A percentile compares a stretch with the other conserved stretches of the same genome.
Evolutionary conservation across 2,797 vertebrate species (phyloP).

Genomic region (Alcedo quadribrachys): DNA sequence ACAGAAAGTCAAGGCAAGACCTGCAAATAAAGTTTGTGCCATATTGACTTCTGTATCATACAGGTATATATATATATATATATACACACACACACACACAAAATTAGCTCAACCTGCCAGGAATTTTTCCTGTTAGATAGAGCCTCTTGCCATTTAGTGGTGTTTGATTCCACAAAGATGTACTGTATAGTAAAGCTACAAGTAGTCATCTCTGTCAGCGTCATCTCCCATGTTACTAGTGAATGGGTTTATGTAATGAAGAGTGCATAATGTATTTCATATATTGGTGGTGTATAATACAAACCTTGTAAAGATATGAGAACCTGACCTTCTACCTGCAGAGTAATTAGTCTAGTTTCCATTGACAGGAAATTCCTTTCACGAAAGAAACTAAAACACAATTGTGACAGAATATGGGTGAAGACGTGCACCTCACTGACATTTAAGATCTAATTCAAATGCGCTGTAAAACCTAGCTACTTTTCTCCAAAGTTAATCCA

Average conservation of each 20-base stretch:
- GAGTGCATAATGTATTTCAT: neutral
- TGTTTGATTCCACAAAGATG: neutral
- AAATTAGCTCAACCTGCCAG: neutral
- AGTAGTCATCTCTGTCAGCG: neutral
- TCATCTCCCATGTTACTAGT: neutral
- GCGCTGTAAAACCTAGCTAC: neutral
- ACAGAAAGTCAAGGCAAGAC: neutral
- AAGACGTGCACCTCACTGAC: neutral
- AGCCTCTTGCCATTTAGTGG: neutral
- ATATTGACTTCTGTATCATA: neutral
- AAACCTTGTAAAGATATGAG: neutral
- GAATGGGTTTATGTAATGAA: neutral
- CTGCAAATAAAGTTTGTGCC: neutral
- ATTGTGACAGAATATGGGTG: neutral
- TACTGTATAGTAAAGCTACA: neutral
- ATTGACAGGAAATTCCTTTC: neutral
- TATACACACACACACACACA: no score
- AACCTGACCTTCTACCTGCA: neutral
- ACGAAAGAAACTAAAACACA: neutral
- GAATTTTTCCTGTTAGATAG: neutral
- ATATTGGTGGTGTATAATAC: neutral
- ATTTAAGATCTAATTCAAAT: neutral
- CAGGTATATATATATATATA: neutral
- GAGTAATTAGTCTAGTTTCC: neutral
- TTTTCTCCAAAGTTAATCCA: neutral